Evolutionary conservation across 2,113 vertebrate genomes (phyloP).

Genomic region (Prunella himalayana): DNA sequence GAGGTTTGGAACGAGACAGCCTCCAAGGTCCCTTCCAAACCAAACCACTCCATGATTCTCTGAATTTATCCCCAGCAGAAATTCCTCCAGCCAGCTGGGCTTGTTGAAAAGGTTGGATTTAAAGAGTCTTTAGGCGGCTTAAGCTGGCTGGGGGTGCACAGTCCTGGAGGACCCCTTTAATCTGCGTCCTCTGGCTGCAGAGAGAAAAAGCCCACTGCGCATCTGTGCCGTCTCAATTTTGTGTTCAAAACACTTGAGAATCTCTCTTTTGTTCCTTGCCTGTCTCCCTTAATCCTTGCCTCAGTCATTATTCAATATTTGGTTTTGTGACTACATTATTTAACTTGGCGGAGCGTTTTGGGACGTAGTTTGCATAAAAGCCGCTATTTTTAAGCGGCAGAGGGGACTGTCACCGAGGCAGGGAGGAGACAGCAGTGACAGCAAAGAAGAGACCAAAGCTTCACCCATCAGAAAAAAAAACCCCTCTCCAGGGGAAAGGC

Average conservation of each 20-base stretch:
- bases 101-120: neutral
- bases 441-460: slow-evolving; percentile 13
- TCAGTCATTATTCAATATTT: slow-evolving; percentile 64
- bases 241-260: slow-evolving; percentile 10
- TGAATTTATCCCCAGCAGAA: neutral
- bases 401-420: neutral
- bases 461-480: slow-evolving; percentile 1
- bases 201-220: neutral
- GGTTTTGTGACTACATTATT: slow-evolving; percentile 61
- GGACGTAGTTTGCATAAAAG: slow-evolving; percentile 15
- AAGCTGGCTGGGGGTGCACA: neutral
- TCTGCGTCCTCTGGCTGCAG: neutral
- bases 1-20: neutral
- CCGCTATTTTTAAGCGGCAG: neutral
- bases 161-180: neutral
- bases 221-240: neutral
- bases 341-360: slow-evolving; percentile 35
- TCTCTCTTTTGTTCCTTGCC: slow-evolving; percentile 33
- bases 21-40: neutral
- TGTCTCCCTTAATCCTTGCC: slow-evolving; percentile 39
- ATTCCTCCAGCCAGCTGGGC: neutral
- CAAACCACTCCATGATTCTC: neutral
- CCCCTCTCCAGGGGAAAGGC: neutral
- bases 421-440: neutral
- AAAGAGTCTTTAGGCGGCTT: neutral